Evolutionary conservation across 2,113 vertebrate species (phyloP).

Genomic region (Podilymbus podiceps): DNA sequence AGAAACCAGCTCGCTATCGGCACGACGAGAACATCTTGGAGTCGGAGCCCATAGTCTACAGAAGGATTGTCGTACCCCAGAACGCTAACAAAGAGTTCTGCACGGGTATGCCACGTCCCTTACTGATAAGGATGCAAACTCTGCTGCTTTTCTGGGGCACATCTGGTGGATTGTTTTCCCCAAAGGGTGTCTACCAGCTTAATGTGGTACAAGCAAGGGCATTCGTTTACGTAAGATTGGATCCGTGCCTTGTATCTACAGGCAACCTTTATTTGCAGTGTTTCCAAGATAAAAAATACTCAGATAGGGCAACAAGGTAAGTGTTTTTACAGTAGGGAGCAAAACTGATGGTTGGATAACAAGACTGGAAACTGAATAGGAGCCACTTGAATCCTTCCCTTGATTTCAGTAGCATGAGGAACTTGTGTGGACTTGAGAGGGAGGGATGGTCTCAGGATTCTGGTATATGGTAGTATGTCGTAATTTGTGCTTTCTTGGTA

Average conservation of each 20-base stretch:
- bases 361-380: not conserved
- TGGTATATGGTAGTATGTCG: accelerated
- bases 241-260: not conserved
- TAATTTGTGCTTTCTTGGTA: not conserved
- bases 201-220: not conserved
- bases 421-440: accelerated
- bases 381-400: not conserved
- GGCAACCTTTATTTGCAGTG: not conserved
- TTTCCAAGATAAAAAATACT: not conserved
- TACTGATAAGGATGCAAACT: not conserved
- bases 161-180: not conserved
- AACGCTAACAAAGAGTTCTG: slow-evolving; percentile 88
- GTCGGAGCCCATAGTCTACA: slow-evolving; percentile 89
- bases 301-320: not conserved
- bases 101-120: slow-evolving; percentile 79
- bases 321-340: not conserved
- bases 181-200: not conserved
- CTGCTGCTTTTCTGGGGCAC: not conserved
- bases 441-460: not conserved
- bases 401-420: not conserved
- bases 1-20: slow-evolving; percentile 87
- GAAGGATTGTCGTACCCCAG: slow-evolving; percentile 91
- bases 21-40: slow-evolving; percentile 96
- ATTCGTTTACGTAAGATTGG: accelerated
- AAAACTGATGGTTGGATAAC: not conserved